A percentile compares a stretch with the other conserved stretches of the same genome.
Evolutionary conservation across 2,113 vertebrate genomes (phyloP).

Genomic region (Coreoperca whiteheadi): DNA sequence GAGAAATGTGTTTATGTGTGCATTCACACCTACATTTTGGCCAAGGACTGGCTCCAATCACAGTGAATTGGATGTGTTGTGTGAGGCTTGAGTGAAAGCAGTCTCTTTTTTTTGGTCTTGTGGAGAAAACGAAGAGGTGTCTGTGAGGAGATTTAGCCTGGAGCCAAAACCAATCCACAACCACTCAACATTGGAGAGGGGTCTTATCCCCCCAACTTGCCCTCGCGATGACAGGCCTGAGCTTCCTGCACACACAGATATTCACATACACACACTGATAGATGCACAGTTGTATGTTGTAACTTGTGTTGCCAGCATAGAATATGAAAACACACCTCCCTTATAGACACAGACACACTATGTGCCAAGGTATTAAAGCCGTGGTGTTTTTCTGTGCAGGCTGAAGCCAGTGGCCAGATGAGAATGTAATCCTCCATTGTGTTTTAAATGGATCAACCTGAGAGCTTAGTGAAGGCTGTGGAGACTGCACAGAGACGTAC

Average conservation of each 20-base stretch:
- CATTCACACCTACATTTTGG: constrained; percentile 71
- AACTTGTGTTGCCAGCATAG: constrained; percentile 41
- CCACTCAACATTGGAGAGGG: constrained; percentile 78
- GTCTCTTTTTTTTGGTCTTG: constrained; percentile 63
- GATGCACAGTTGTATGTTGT: constrained; percentile 5
- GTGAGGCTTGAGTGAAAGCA: constrained; percentile 65
- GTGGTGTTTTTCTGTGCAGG: constrained; percentile 42
- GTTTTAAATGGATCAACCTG: constrained; percentile 78
- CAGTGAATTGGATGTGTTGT: constrained; percentile 67
- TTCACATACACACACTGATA: not conserved
- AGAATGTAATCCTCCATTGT: constrained; percentile 78
- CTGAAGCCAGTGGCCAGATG: constrained; percentile 73
- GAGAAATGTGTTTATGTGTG: constrained; percentile 5
- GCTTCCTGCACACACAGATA: constrained; percentile 44
- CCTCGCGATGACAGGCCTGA: constrained; percentile 64
- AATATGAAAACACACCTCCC: constrained; percentile 44
- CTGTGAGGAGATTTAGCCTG: constrained; percentile 78
- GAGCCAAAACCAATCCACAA: constrained; percentile 81
- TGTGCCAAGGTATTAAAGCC: constrained; percentile 65
- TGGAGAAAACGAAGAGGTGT: constrained; percentile 69
- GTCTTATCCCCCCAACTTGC: constrained; percentile 73
- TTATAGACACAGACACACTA: constrained; percentile 17
- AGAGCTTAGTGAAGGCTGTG: constrained; percentile 64
- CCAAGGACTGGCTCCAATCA: constrained; percentile 71
- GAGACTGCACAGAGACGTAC: constrained; percentile 35